Percentiles rank a stretch among this genome's conserved stretches.
phyloP scores from a whole-genome alignment of 2,797 vertebrate species.

The Hippoglossus hippoglossus region DNA sequence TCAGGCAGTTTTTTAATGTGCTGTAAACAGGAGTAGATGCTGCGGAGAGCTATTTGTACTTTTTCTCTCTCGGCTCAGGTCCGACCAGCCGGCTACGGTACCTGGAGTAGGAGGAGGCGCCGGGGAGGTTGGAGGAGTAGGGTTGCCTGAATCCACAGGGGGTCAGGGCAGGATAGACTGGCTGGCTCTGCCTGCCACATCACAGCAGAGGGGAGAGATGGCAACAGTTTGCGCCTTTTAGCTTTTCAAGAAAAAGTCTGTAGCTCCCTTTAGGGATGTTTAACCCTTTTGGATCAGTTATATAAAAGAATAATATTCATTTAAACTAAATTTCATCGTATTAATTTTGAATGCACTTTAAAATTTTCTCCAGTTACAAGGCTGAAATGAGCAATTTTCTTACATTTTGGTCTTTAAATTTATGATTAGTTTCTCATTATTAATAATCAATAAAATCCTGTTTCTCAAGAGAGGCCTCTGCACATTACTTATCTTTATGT shows the following conservation, averaged over 20 bases:
- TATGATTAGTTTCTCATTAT: not conserved
- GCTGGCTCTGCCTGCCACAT: constrained; percentile 96
- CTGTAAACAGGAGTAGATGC: constrained; percentile 63
- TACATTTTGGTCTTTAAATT: not conserved
- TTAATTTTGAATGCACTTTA: too few relatives aligned
- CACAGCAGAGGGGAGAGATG: constrained; percentile 70
- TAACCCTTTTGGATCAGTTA: not conserved
- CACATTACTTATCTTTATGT: too few relatives aligned
- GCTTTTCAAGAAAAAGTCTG: constrained; percentile 33
- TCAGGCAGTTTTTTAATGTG: constrained; percentile 40
- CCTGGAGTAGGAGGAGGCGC: constrained; percentile 96
- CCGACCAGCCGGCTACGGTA: constrained; percentile 86
- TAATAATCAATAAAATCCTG: too few relatives aligned
- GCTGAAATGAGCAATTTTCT: too few relatives aligned
- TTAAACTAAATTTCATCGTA: not conserved
- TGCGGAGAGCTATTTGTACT: constrained; percentile 33
- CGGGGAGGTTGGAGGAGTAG: constrained; percentile 90
- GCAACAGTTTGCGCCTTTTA: constrained; percentile 56
- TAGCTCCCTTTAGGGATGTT: not conserved
- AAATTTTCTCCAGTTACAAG: not conserved
- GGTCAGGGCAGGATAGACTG: constrained; percentile 93
- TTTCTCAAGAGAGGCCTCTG: too few relatives aligned
- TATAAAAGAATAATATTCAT: not conserved
- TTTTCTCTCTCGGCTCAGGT: constrained; percentile 17
- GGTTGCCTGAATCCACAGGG: constrained; percentile 98